Conservation (phyloP, 2,888 invertebrate genomes). For the Dasysyrphus albostriatus region DNA sequence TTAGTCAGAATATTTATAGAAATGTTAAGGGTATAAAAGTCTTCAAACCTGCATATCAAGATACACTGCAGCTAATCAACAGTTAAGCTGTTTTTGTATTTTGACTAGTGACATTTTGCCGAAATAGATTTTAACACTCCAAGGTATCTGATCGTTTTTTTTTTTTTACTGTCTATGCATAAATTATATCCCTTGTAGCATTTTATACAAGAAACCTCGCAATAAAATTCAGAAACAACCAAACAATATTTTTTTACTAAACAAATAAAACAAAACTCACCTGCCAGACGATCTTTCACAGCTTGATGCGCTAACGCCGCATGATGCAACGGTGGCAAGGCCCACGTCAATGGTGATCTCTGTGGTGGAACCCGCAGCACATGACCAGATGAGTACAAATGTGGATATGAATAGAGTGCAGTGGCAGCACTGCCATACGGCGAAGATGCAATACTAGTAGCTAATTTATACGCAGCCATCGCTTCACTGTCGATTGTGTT, state of each 20-base stretch:
- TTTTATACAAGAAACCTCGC: no score
- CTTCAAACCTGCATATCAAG: no score
- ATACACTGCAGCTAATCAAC: no score
- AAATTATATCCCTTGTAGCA: no score
- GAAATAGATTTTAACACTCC: no score
- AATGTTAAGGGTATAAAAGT: no score
- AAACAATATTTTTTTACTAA: neutral
- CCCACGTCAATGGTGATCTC: conserved; percentile 84
- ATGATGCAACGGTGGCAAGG: conserved; percentile 84
- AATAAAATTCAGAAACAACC: neutral
- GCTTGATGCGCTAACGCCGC: conserved; percentile 92
- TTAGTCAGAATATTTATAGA: no score
- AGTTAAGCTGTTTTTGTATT: no score
- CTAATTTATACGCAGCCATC: conserved; percentile 83
- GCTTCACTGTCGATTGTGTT: conserved; percentile 81
- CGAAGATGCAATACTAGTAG: conserved; percentile 83
- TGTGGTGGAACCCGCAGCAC: conserved; percentile 94
- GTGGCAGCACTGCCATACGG: conserved; percentile 82
- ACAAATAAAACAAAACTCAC: conserved; percentile 85
- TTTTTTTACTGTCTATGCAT: no score
- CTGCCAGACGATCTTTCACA: conserved; percentile 92
- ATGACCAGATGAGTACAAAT: conserved; percentile 86
- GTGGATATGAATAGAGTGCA: conserved; percentile 83
- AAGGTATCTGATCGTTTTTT: no score
- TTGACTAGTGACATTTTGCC: no score